Percentiles rank a stretch among this genome's conserved stretches.
These are phyloP conservation scores for Microtus ochrogaster DNA, from an alignment of 2,113 vertebrate genomes.

Conservation along the genomic window DNA sequence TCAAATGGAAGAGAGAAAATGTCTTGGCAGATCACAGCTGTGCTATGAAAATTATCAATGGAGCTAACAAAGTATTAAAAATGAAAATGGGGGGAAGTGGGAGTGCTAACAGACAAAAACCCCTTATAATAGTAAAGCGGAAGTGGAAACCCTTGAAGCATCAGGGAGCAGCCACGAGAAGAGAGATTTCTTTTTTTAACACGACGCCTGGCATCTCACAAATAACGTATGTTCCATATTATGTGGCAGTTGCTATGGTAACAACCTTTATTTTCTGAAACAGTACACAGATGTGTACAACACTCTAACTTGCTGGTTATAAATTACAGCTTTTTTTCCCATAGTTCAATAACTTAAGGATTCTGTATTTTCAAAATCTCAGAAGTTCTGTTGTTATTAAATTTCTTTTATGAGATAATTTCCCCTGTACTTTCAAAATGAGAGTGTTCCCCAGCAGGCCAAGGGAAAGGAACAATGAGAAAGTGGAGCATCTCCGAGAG, in stretches of 20 bases:
- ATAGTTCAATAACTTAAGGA: conserved; percentile 78
- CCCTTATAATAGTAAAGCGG: conserved; percentile 47
- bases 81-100: conserved; percentile 59
- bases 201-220: conserved; percentile 77
- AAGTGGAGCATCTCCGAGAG: not conserved
- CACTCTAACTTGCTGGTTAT: conserved; percentile 79
- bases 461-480: not conserved
- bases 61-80: conserved; percentile 27
- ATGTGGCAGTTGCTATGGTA: conserved; percentile 83
- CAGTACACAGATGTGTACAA: conserved; percentile 78
- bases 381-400: conserved; percentile 77
- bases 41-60: not conserved
- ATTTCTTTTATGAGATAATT: conserved; percentile 71
- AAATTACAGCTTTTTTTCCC: conserved; percentile 82
- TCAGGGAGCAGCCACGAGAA: conserved; percentile 27
- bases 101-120: not conserved
- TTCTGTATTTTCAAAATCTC: conserved; percentile 71
- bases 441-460: conserved; percentile 45
- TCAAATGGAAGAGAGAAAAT: not conserved
- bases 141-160: conserved; percentile 70
- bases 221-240: conserved; percentile 73
- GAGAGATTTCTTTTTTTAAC: conserved; percentile 61
- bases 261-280: conserved; percentile 84
- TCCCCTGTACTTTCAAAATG: conserved; percentile 63
- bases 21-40: not conserved